Evolutionary conservation across 64 coral and sea anemone genomes (phyloP).

Genomic region (Actinia equina): DNA sequence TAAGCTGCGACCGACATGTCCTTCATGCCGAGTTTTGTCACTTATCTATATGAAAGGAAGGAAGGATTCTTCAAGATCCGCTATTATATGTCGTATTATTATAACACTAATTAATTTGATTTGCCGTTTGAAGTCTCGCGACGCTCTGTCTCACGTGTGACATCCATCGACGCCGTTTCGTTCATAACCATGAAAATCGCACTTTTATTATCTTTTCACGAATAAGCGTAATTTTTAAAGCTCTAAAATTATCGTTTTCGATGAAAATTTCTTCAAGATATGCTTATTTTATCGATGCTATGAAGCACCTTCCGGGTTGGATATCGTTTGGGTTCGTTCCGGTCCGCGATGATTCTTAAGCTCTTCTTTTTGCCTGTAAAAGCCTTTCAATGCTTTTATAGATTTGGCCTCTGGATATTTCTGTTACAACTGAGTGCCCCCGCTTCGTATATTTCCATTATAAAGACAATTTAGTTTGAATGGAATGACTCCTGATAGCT

Average conservation of each 20-base stretch:
- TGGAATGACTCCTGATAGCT: too few species aligned
- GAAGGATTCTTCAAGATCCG: background rate
- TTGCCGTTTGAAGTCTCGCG: background rate
- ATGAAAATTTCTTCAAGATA: background rate
- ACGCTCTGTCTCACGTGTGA: background rate
- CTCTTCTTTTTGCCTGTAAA: too few species aligned
- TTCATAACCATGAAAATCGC: background rate
- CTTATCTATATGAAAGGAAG: background rate
- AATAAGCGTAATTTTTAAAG: background rate
- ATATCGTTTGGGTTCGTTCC: background rate
- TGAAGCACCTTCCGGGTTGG: background rate
- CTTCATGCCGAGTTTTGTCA: background rate
- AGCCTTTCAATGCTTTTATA: too few species aligned
- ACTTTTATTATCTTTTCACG: background rate
- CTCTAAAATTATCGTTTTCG: constrained; percentile 1
- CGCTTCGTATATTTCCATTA: too few species aligned
- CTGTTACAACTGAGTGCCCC: too few species aligned
- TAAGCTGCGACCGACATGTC: background rate
- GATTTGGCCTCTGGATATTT: too few species aligned
- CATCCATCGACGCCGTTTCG: background rate
- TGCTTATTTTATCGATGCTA: background rate
- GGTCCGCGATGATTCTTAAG: too few species aligned
- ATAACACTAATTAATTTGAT: background rate
- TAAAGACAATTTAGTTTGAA: too few species aligned
- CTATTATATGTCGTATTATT: background rate